Evolutionary conservation across 2,797 vertebrate genomes (phyloP).

Genomic region (Gephyroberyx darwinii): DNA sequence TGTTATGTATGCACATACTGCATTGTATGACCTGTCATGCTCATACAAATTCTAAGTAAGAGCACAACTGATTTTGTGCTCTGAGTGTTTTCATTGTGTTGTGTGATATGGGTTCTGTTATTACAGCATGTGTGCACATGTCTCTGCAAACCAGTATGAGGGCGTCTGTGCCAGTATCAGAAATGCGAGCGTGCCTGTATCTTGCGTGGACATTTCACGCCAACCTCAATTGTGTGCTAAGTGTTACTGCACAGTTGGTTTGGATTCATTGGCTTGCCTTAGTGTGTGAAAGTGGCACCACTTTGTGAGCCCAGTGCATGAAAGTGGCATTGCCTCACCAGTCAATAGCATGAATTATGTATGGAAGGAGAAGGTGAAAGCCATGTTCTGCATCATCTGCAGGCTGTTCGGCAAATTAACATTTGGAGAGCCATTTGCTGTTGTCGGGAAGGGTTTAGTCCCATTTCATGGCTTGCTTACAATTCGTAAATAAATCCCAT

Average conservation of each 20-base stretch:
- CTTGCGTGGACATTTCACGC: constrained; percentile 67
- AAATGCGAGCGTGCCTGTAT: constrained; percentile 45
- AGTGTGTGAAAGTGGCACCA: constrained; percentile 79
- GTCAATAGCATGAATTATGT: constrained; percentile 84
- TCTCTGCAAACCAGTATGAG: constrained; percentile 23
- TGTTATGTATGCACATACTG: constrained; percentile 38
- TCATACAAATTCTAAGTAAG: constrained; percentile 24
- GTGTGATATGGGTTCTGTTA: not conserved
- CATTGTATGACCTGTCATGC: constrained; percentile 19
- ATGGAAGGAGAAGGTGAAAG: constrained; percentile 78
- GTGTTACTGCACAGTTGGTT: constrained; percentile 70
- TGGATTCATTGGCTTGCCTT: constrained; percentile 63
- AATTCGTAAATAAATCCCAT: constrained; percentile 53
- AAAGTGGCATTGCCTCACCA: constrained; percentile 79
- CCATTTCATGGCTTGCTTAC: constrained; percentile 66
- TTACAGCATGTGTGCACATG: constrained; percentile 21
- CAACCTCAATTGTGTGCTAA: constrained; percentile 59
- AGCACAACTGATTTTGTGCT: not conserved
- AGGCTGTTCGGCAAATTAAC: constrained; percentile 79
- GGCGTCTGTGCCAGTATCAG: constrained; percentile 36
- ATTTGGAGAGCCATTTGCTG: constrained; percentile 76
- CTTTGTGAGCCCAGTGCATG: constrained; percentile 73
- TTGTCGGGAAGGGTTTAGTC: constrained; percentile 60
- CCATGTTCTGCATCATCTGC: constrained; percentile 82
- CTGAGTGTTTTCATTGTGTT: not conserved